phyloP scores from a whole-genome alignment of 1,140 invertebrate genomes.

The Apocrypta bakeri region DNA sequence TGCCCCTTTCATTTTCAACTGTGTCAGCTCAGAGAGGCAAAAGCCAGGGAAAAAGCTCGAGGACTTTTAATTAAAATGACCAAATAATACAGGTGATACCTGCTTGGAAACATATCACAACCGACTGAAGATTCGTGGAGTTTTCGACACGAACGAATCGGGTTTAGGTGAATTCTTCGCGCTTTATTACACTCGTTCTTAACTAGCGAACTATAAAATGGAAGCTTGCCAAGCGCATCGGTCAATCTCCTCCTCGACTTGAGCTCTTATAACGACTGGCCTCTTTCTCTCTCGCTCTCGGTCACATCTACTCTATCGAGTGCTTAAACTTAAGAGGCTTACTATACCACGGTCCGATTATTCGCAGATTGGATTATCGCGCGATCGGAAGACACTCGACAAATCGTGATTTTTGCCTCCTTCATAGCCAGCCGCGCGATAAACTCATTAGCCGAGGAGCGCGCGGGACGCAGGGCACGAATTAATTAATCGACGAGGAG shows the following conservation, averaged over 20 bases:
- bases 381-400: neutral
- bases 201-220: conserved; percentile 45
- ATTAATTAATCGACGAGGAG: conserved; percentile 17
- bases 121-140: neutral
- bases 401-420: neutral
- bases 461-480: neutral
- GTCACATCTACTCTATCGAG: neutral
- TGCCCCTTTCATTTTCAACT: no score
- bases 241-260: conserved; percentile 43
- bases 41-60: neutral
- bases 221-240: conserved; percentile 52
- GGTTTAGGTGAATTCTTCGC: conserved; percentile 65
- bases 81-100: neutral
- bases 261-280: neutral
- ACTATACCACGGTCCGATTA: neutral
- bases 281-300: neutral
- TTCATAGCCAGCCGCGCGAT: neutral
- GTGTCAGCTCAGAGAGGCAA: neutral
- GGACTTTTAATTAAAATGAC: conserved; percentile 27
- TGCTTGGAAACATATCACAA: neutral
- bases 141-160: conserved; percentile 58
- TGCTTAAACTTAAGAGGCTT: conserved; percentile 33
- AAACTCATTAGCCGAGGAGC: conserved; percentile 20
- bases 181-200: conserved; percentile 60
- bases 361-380: conserved; percentile 30